Percentiles rank a stretch among this genome's conserved stretches.
Conservation (phyloP, 1,140 invertebrate genomes). For the Cecropterus lyciades region DNA sequence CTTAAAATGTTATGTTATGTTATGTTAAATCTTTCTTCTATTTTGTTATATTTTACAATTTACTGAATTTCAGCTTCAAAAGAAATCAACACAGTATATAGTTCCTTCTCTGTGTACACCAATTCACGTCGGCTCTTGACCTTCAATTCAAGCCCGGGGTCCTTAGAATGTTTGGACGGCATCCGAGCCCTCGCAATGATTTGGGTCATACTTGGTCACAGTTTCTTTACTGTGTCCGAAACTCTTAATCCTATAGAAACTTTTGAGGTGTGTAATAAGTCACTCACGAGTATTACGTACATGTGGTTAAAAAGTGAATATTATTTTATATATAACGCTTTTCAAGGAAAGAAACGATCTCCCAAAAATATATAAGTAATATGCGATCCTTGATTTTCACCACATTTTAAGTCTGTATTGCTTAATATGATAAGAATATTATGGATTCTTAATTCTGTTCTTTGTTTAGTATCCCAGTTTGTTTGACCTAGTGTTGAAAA, state of each 20-base stretch:
- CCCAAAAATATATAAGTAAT: too few species aligned
- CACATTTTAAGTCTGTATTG: too few species aligned
- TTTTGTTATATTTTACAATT: not conserved
- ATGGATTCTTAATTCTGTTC: too few species aligned
- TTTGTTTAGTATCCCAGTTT: too few species aligned
- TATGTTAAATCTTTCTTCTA: too few species aligned
- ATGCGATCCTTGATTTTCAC: too few species aligned
- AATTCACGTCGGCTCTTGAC: constrained; percentile 49
- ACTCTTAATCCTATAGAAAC: not conserved
- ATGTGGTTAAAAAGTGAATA: too few species aligned
- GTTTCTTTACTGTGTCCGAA: constrained; percentile 40
- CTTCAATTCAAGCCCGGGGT: constrained; percentile 37
- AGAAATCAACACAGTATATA: constrained; percentile 30
- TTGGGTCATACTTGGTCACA: constrained; percentile 88
- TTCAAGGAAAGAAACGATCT: too few species aligned
- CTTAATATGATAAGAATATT: too few species aligned
- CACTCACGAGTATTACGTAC: too few species aligned
- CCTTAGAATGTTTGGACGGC: constrained; percentile 82
- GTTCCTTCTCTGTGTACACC: constrained; percentile 57
- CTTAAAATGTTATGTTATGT: not conserved
- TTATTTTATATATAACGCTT: too few species aligned
- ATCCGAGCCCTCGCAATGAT: constrained; percentile 86
- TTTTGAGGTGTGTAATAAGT: not conserved
- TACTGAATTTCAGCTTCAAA: constrained; percentile 31
- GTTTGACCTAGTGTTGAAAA: too few species aligned